These are phyloP conservation scores for Lycaena phlaeas DNA, from an alignment of 2,888 invertebrate species.

Conservation along the genomic window DNA sequence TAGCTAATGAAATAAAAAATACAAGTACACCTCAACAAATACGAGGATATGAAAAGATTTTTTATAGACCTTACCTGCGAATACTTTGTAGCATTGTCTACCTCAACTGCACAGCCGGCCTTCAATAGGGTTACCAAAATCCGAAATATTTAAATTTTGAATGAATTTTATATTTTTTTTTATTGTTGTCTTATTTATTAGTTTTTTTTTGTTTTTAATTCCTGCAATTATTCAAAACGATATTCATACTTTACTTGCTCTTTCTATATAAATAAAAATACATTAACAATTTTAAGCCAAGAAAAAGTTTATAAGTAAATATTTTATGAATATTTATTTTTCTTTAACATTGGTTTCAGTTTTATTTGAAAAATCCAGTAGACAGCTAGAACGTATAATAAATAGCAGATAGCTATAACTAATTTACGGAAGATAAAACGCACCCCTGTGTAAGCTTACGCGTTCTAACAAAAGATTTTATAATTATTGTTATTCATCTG, in stretches of 20 bases:
- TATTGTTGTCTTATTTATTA: too few relatives aligned
- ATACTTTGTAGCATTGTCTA: slow-evolving; percentile 62
- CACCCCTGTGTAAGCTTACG: slow-evolving; percentile 60
- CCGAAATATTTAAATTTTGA: slow-evolving; percentile 1
- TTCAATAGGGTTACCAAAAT: slow-evolving; percentile 49
- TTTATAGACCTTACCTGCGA: slow-evolving; percentile 50
- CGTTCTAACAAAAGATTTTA: slow-evolving; percentile 66
- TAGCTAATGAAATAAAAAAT: slow-evolving; percentile 68
- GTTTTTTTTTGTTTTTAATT: too few relatives aligned
- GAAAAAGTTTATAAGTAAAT: too few relatives aligned
- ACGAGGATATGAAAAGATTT: slow-evolving; percentile 25
- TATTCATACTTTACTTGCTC: too few relatives aligned
- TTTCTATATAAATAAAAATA: too few relatives aligned
- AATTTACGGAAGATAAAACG: slow-evolving; percentile 15
- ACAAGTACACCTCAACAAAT: slow-evolving; percentile 55
- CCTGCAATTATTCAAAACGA: too few relatives aligned
- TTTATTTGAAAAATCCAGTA: too few relatives aligned
- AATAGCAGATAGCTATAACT: background rate
- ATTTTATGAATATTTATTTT: too few relatives aligned
- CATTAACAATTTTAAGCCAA: too few relatives aligned
- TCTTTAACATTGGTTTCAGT: too few relatives aligned
- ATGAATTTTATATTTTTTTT: too few relatives aligned
- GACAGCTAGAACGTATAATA: too few relatives aligned
- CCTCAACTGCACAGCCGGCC: slow-evolving; percentile 61
- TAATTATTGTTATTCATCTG: slow-evolving; percentile 74